Conservation (phyloP, 2,113 vertebrate genomes). For the Brachyhypopomus gauderio region DNA sequence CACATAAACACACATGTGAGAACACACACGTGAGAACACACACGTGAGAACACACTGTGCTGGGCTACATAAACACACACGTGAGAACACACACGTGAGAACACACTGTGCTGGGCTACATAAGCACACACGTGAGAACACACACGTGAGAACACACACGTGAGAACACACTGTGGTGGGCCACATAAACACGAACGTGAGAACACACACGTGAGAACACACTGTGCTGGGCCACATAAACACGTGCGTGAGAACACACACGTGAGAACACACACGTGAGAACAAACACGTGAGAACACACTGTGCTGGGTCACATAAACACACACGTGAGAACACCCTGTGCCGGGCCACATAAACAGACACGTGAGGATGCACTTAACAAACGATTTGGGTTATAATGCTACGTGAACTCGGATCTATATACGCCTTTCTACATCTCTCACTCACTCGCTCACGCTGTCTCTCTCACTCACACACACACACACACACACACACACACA, state of each 20-base stretch:
- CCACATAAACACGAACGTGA: no score
- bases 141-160: neutral
- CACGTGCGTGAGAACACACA: neutral
- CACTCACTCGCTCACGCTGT: neutral
- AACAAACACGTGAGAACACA: neutral
- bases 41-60: neutral
- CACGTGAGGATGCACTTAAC: neutral
- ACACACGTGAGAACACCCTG: neutral
- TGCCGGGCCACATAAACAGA: no score
- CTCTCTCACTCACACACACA: neutral
- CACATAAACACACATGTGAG: neutral
- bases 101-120: no score
- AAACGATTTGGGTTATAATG: neutral
- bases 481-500: neutral
- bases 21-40: neutral
- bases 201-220: neutral
- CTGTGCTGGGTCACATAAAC: no score
- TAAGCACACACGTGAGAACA: neutral
- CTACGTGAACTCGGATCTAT: no score
- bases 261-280: neutral
- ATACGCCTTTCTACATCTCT: neutral
- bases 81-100: neutral
- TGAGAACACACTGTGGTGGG: neutral
- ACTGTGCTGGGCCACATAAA: no score
- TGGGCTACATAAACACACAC: no score